phyloP scores from a whole-genome alignment of 2,888 invertebrate species.

The Cepaea hortensis region DNA sequence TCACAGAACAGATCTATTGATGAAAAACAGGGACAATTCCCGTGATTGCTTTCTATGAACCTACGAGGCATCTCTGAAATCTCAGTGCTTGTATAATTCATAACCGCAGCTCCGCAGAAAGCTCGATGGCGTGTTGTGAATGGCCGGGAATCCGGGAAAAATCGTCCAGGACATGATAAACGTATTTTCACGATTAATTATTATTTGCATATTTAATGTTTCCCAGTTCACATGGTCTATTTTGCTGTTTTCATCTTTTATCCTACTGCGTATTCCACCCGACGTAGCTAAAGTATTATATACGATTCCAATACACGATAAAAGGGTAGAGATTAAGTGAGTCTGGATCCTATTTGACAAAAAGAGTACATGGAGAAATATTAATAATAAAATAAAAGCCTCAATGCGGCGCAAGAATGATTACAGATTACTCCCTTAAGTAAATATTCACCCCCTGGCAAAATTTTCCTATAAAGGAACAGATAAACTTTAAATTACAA shows the following conservation, averaged over 20 bases:
- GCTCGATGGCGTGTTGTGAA: neutral
- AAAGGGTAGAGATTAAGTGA: too few species aligned
- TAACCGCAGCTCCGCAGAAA: neutral
- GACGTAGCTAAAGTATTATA: too few species aligned
- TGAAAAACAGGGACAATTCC: neutral
- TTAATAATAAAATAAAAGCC: neutral
- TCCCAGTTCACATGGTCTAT: neutral
- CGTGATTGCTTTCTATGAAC: neutral
- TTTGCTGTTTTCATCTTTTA: neutral
- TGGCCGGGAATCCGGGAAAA: neutral
- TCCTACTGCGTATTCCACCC: too few species aligned
- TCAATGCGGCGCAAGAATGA: neutral
- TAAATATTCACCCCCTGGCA: neutral
- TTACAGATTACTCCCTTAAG: neutral
- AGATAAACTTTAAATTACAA: neutral
- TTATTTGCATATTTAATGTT: slow-evolving; percentile 17
- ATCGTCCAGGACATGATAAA: too few species aligned
- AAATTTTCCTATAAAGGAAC: neutral
- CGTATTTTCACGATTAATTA: neutral
- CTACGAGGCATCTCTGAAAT: neutral
- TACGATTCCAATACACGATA: too few species aligned
- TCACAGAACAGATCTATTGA: neutral
- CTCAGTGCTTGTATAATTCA: slow-evolving; percentile 14
- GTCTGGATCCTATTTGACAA: too few species aligned
- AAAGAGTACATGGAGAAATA: too few species aligned